Evolutionary conservation across 2,888 invertebrate genomes (phyloP).

Genomic region (Drosophila neonasuta): DNA sequence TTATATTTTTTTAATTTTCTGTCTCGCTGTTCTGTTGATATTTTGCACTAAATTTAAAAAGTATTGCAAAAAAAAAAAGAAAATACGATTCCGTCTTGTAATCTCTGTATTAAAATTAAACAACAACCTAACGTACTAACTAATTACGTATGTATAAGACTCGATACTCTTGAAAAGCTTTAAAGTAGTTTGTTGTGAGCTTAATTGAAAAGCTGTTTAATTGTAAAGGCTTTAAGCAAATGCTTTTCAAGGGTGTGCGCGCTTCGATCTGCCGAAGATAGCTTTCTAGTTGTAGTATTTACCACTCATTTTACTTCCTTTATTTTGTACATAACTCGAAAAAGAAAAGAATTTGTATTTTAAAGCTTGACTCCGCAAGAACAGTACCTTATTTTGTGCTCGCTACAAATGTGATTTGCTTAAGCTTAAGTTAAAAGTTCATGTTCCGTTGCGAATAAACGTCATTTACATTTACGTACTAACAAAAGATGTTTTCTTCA

Average conservation of each 20-base stretch:
- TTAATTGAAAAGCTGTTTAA: background rate
- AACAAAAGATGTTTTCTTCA: constrained; percentile 17
- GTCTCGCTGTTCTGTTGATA: constrained; percentile 13
- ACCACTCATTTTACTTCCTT: constrained; percentile 23
- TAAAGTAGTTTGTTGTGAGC: background rate
- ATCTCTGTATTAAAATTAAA: constrained; percentile 22
- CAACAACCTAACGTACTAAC: constrained; percentile 26
- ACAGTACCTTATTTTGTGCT: constrained; percentile 43
- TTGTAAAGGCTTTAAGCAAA: background rate
- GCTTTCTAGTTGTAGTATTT: constrained; percentile 19
- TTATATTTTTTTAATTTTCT: constrained; percentile 8
- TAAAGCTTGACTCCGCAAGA: constrained; percentile 29
- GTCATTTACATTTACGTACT: constrained; percentile 37
- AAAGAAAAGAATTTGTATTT: constrained; percentile 9
- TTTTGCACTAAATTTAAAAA: constrained; percentile 26
- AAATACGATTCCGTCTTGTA: constrained; percentile 41
- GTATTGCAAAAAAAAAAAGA: constrained; percentile 16
- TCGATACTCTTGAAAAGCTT: constrained; percentile 17
- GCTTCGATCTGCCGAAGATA: constrained; percentile 8
- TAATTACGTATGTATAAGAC: constrained; percentile 13
- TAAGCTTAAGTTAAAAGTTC: constrained; percentile 40
- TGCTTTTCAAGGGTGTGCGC: constrained; percentile 19
- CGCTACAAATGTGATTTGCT: constrained; percentile 66
- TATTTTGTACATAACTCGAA: constrained; percentile 28
- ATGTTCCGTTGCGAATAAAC: constrained; percentile 60